Evolutionary conservation across 2,888 invertebrate genomes (phyloP), one percentile per base, ranked within the genome.

Genomic region (Heliconius cydno): DNA sequence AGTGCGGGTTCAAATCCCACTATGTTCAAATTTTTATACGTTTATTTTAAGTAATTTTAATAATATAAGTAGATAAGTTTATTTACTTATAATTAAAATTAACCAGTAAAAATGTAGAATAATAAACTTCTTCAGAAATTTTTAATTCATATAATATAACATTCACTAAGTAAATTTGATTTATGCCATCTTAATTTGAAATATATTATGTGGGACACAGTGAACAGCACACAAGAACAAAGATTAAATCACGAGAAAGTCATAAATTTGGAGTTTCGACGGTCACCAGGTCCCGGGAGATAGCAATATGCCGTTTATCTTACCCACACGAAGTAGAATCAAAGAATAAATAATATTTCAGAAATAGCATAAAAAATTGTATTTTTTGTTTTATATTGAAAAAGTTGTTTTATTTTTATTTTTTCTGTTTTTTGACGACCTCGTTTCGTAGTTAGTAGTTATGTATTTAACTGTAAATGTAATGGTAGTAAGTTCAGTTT

Each of bases 181-280:
- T 28, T n/a, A 41, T 70, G 15, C 70, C 46, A 22, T 28, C 28
- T 75, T 66, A 41, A 75, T 75, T 75, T 65, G 65, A 75, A 67
- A 13, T 41, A 70, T 68, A 75, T 41, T 76, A 52, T 75, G 65
- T 28, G 38, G 46, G 28, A 22, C 76, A 76, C 76, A 74, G 38
- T 15, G 25, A 79, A 84, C 80, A 82, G 84, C 78, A 81, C 81
- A 83, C 84, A 84, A 84, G 78, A 83, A 83, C 83, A 82, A 79
- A 84, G 84, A 86, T 86, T 84, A 85, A 87, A 87, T 87, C 87
- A 84, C 83, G 80, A 77, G 83, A 82, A 80, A 84, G 83, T 84
- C 85, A 85, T 87, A 87, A 88, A 88, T 88, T 86, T 82, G 73
- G 84, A 85, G 85, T 85, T 85, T 84, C 85, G 78, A 80, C 85